These are phyloP conservation scores for Drosophila paramelanica DNA, from an alignment of 2,888 invertebrate genomes.

Conservation along the genomic window DNA sequence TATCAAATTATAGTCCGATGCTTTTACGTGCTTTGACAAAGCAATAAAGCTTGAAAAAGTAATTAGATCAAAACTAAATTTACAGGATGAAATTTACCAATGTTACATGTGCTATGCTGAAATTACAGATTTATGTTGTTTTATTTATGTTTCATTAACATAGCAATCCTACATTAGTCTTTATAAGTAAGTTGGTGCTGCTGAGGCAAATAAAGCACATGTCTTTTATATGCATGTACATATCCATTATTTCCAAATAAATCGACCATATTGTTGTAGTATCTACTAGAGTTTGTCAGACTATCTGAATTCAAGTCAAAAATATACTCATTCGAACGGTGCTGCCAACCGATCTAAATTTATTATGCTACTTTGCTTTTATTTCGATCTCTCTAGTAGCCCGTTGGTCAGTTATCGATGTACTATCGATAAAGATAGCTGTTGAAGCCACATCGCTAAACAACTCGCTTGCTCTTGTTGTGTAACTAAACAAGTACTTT, in stretches of 20 bases:
- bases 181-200: not conserved
- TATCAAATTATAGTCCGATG: too few species aligned
- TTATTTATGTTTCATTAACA: too few species aligned
- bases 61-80: too few species aligned
- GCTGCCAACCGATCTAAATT: not conserved
- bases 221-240: not conserved
- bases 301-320: not conserved
- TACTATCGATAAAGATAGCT: slow-evolving; percentile 5
- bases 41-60: too few species aligned
- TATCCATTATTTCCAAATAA: not conserved
- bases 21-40: too few species aligned
- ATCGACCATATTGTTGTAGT: not conserved
- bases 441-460: slow-evolving; percentile 41
- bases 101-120: too few species aligned
- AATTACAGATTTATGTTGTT: too few species aligned
- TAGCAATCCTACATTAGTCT: too few species aligned
- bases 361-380: not conserved
- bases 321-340: not conserved
- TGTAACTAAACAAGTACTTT: slow-evolving; percentile 60
- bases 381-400: slow-evolving; percentile 1
- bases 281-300: not conserved
- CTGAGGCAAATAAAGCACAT: slow-evolving; percentile 1
- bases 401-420: slow-evolving; percentile 36
- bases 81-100: too few species aligned
- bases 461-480: slow-evolving; percentile 56